phyloP scores from a whole-genome alignment of 2,113 vertebrate genomes.

The Clarias batrachus region DNA sequence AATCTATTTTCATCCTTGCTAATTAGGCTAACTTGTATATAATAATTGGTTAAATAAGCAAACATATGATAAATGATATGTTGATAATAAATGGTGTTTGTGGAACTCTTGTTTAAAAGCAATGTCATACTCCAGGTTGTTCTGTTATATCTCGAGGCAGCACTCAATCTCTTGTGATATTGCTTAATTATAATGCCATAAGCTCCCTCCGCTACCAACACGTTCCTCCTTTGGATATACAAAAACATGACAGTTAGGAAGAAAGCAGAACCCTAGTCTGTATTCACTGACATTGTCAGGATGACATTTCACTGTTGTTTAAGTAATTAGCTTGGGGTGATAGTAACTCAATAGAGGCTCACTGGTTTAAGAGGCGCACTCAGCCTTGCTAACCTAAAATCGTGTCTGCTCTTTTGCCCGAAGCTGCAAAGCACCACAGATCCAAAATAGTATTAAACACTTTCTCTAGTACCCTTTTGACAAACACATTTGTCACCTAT shows the following conservation, averaged over 20 bases:
- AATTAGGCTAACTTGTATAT: too few relatives aligned
- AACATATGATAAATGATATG: too few relatives aligned
- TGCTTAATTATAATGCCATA: too few relatives aligned
- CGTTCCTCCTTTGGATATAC: neutral
- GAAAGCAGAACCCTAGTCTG: neutral
- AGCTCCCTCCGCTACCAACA: too few relatives aligned
- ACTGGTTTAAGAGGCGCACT: neutral
- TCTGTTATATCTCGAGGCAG: too few relatives aligned
- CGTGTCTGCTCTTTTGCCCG: neutral
- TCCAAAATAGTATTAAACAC: neutral
- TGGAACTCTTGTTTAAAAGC: too few relatives aligned
- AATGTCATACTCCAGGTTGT: too few relatives aligned
- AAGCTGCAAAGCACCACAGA: neutral
- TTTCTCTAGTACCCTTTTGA: neutral
- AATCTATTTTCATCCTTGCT: too few relatives aligned
- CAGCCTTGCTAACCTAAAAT: neutral
- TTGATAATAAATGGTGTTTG: too few relatives aligned
- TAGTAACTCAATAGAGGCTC: neutral
- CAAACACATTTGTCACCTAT: neutral
- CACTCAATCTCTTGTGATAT: too few relatives aligned
- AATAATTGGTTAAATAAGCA: too few relatives aligned
- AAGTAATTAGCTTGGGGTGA: neutral
- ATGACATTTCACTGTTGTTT: conserved; percentile 8
- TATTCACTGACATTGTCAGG: neutral
- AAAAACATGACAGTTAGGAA: neutral